Conservation (phyloP, 2,888 invertebrate species). For the Microdon myrmicae region DNA sequence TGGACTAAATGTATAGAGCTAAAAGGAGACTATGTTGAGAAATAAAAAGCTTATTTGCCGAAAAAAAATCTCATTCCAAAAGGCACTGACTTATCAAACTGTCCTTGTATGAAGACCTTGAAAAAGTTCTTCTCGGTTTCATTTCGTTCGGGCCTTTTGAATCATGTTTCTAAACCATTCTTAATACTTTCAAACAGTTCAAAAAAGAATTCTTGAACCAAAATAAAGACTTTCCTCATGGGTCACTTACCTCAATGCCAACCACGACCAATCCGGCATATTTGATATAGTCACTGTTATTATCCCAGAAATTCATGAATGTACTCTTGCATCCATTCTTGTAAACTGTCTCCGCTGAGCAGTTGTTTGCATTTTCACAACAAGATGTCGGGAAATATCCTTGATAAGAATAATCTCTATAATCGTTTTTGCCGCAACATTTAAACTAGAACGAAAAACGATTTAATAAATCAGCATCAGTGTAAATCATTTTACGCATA, state of each 20-base stretch:
- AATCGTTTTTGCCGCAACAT: conserved; percentile 62
- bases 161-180: no score
- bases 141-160: no score
- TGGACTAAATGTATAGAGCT: no score
- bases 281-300: conserved; percentile 70
- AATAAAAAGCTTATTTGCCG: no score
- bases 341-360: conserved; percentile 58
- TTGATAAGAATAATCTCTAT: conserved; percentile 59
- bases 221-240: background rate
- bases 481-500: conserved; percentile 49
- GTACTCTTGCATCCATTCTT: conserved; percentile 60
- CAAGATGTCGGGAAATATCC: conserved; percentile 62
- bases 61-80: no score
- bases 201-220: background rate
- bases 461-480: background rate
- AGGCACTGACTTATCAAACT: no score
- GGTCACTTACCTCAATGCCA: conserved; percentile 73
- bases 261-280: conserved; percentile 77
- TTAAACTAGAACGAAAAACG: conserved; percentile 56
- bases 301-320: conserved; percentile 67
- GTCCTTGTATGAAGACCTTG: no score
- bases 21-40: no score
- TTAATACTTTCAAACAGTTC: no score
- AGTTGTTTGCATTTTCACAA: conserved; percentile 60
- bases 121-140: no score